Conservation (phyloP, 1,140 invertebrate genomes). For the Drosophila nigrodunni region DNA sequence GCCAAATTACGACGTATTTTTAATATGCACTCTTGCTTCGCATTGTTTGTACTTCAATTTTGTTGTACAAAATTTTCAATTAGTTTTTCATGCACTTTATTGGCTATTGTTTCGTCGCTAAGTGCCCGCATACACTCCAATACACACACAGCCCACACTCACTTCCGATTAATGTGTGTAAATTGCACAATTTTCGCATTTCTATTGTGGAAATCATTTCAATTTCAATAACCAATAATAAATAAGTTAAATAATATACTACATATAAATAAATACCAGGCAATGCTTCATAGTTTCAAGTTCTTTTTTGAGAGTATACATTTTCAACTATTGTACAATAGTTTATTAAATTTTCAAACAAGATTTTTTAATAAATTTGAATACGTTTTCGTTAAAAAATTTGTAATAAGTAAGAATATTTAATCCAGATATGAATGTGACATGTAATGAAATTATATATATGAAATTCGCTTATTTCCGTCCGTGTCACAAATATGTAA, state of each 20-base stretch:
- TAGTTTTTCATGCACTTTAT: conserved; percentile 76
- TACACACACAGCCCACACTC: conserved; percentile 16
- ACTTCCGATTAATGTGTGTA: conserved; percentile 39
- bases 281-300: conserved; percentile 24
- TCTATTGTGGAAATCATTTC: conserved; percentile 51
- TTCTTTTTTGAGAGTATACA: background rate
- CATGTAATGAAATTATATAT: conserved; percentile 9
- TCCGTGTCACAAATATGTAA: conserved; percentile 3
- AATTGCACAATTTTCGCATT: conserved; percentile 33
- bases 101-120: conserved; percentile 77
- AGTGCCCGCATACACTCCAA: conserved; percentile 50
- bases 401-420: too few species aligned
- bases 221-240: conserved; percentile 58
- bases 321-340: too few species aligned
- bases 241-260: conserved; percentile 37
- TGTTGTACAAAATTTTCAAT: conserved; percentile 78
- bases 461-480: conserved; percentile 60
- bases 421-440: too few species aligned
- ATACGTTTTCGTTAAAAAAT: too few species aligned
- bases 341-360: background rate
- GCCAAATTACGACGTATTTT: conserved; percentile 44
- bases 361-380: background rate
- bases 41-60: conserved; percentile 68
- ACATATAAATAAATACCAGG: conserved; percentile 29
- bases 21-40: conserved; percentile 63